phyloP scores from a whole-genome alignment of 2,113 vertebrate genomes.

The Scomber scombrus region DNA sequence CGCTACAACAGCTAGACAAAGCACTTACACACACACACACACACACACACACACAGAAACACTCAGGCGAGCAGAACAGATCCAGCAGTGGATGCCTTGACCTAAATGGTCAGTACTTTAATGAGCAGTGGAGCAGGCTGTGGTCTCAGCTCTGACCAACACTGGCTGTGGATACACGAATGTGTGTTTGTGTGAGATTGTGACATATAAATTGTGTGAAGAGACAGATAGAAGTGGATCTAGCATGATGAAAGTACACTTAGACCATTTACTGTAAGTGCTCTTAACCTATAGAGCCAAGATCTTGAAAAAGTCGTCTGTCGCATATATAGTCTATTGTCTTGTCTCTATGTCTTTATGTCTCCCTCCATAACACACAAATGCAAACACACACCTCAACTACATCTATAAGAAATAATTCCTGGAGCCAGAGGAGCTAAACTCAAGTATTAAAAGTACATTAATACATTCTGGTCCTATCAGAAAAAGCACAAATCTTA shows the following conservation, averaged over 20 bases:
- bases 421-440: no score
- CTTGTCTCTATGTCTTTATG: no score
- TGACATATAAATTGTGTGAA: neutral
- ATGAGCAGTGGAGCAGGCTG: conserved; percentile 51
- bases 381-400: no score
- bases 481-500: no score
- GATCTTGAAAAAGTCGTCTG: neutral
- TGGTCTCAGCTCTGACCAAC: conserved; percentile 29
- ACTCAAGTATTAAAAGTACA: no score
- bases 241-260: neutral
- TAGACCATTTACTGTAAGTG: neutral
- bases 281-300: no score
- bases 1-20: conserved; percentile 19
- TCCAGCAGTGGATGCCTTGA: conserved; percentile 29
- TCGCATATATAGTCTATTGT: neutral
- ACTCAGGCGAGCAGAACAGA: conserved; percentile 1
- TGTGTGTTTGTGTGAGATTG: neutral
- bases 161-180: neutral
- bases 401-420: no score
- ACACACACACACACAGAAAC: neutral
- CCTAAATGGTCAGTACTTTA: conserved; percentile 61
- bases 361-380: no score
- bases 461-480: no score
- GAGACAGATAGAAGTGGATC: neutral
- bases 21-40: neutral